phyloP scores from a whole-genome alignment of 2,888 invertebrate species.

The Leptinotarsa juncta region DNA sequence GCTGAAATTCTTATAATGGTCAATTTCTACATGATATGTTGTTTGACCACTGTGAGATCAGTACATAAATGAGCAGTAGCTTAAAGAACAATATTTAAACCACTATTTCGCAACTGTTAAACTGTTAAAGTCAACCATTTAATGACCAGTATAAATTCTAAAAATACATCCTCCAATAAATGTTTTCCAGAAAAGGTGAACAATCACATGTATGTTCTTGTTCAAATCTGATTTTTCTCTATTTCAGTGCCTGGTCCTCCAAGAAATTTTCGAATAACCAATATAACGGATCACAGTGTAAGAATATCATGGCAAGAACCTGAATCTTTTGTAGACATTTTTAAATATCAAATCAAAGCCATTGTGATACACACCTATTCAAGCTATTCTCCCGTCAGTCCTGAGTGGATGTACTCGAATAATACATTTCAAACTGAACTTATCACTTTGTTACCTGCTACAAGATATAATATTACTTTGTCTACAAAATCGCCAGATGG shows the following conservation, averaged over 20 bases:
- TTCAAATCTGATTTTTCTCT: not conserved
- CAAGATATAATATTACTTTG: constrained; percentile 80
- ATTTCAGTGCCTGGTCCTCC: constrained; percentile 77
- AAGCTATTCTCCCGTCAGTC: constrained; percentile 65
- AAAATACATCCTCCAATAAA: too few species aligned
- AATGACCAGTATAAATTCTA: too few species aligned
- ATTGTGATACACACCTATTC: constrained; percentile 71
- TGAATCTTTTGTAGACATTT: constrained; percentile 68
- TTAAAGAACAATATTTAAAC: too few species aligned
- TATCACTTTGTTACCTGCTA: constrained; percentile 78
- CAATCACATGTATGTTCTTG: not conserved
- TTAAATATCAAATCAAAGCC: constrained; percentile 71
- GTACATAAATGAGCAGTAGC: too few species aligned
- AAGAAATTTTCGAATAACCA: constrained; percentile 69
- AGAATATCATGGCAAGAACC: constrained; percentile 72
- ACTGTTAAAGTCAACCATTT: too few species aligned
- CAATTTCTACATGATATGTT: too few species aligned
- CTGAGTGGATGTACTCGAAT: constrained; percentile 73
- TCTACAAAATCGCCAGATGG: constrained; percentile 73
- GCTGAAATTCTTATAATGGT: too few species aligned
- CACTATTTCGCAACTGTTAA: too few species aligned
- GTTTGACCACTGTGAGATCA: too few species aligned
- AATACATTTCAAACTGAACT: constrained; percentile 71
- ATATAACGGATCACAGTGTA: constrained; percentile 74
- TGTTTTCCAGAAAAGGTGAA: not conserved